phyloP scores from a whole-genome alignment of 2,113 vertebrate species.

The Dipodomys spectabilis region DNA sequence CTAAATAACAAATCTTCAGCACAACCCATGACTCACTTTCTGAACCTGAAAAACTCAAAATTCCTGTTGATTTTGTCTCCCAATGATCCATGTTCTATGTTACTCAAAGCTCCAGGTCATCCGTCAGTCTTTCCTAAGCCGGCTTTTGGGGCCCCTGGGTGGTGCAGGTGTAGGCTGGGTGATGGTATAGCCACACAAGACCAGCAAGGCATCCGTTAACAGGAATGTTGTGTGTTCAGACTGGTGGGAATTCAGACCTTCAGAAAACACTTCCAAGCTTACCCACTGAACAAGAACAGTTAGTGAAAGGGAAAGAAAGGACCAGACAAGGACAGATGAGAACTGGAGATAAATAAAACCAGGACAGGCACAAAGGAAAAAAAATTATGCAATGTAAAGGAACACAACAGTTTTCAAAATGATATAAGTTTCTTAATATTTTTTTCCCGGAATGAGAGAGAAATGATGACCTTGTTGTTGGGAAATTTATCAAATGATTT shows the following conservation, averaged over 20 bases:
- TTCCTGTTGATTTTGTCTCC: background rate
- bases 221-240: background rate
- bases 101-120: background rate
- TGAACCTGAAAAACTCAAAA: background rate
- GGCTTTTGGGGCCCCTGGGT: too few species aligned
- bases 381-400: background rate
- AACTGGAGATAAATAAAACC: background rate
- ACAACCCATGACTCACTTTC: background rate
- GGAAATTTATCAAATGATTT: background rate
- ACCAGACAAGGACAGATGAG: too few species aligned
- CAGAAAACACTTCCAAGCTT: background rate
- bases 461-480: background rate
- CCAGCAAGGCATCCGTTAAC: fast-evolving
- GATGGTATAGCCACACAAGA: too few species aligned
- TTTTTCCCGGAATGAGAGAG: background rate
- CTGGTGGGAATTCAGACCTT: background rate
- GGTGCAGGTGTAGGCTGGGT: too few species aligned
- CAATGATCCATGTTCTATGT: background rate
- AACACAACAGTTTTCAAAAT: background rate
- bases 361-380: background rate
- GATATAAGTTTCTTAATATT: background rate
- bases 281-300: background rate
- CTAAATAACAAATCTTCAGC: background rate
- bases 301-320: background rate
- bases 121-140: background rate